Base-by-base conservation (phyloP, 2,113 vertebrate species). In the Misgurnus mizolepis region DNA sequence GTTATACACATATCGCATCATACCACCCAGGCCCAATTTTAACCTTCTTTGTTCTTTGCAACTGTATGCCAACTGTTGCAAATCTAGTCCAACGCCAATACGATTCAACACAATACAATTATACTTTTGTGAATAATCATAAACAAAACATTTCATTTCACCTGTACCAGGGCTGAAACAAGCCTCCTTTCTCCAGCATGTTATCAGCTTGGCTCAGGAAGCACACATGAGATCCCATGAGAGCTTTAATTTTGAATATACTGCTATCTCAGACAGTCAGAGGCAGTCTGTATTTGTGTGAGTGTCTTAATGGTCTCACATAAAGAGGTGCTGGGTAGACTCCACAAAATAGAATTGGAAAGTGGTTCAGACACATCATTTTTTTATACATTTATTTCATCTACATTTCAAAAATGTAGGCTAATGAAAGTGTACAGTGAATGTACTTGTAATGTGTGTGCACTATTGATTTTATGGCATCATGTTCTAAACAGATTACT, bases 231-330 rank as follows among this genome's bases (percentile, higher is more conserved):
- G 72, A 43, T 45, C n/a, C 41, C 7, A 58, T 27, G 56, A 47
- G 22, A 11, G 56, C 56, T 43, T 18, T 7, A 14, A n/a, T 58
- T 18, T 60, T 9, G 41, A 40, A 22, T 22, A 3, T 6, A 18
- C 40, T 65, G 64, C 66, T 81, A 81, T 81, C 79, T 67, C 18
- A 22, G 53, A 60, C 22, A 68, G 79, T 22, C 79, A 81, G 71
- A 81, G 70, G 70, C 47, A 41, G 47, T 67, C 53, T 15, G 56
- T 27, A 75, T 60, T 81, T 81, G 40, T 81, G 55, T 58, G 15
- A 56, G 55, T 53, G 55, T 56, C 55, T 56, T 17, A 56, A 56
- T 56, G 55, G 55, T 58, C 55, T 58, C 55, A 58, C 7, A 58
- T 58, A 17, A 58, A 58, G 55, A 2, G 17, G 17, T 4, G 55